Conservation (phyloP, 1,140 invertebrate species). For the Drosophila melanica region DNA sequence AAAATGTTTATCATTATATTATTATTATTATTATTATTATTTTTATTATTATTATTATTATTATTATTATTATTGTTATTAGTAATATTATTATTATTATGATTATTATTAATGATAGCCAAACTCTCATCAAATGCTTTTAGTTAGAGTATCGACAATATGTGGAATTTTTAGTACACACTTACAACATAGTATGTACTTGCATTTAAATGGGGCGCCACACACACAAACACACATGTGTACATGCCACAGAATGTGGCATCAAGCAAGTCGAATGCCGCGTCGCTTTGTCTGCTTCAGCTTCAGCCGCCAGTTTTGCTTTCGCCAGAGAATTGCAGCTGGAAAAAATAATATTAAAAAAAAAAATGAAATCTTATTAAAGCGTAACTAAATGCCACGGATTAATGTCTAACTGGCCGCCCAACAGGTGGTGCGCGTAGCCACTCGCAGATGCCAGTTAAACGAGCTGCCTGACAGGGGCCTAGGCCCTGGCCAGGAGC, state of each 20-base stretch:
- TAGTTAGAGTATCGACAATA: conserved; percentile 23
- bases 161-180: conserved; percentile 43
- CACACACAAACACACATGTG: conserved; percentile 20
- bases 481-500: conserved; percentile 18
- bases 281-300: conserved; percentile 31
- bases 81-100: no score
- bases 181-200: conserved; percentile 31
- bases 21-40: no score
- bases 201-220: conserved; percentile 59
- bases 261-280: neutral
- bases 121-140: no score
- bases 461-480: conserved; percentile 64
- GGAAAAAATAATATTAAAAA: conserved; percentile 25
- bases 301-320: conserved; percentile 17
- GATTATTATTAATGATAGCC: no score
- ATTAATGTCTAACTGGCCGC: conserved; percentile 76
- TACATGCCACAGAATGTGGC: conserved; percentile 23
- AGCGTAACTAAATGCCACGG: conserved; percentile 81
- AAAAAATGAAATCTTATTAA: conserved; percentile 74
- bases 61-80: no score
- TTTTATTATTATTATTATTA: no score
- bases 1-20: no score
- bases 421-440: conserved; percentile 70
- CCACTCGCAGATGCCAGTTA: conserved; percentile 71
- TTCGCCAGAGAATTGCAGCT: conserved; percentile 33